Conservation (phyloP, 2,113 vertebrate species). For the Felis catus region DNA sequence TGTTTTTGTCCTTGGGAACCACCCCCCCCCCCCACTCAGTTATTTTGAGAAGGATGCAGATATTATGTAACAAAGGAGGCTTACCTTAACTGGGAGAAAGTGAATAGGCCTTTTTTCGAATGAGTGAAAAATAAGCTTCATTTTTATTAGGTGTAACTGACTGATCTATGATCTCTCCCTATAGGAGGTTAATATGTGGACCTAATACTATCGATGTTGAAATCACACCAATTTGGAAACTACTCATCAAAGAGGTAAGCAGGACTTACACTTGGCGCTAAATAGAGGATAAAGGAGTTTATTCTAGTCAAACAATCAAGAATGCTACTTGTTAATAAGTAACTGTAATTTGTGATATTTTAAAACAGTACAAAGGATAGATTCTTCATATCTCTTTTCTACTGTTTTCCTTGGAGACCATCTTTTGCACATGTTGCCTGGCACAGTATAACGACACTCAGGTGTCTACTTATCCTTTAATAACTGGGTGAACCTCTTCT, state of each 20-base stretch:
- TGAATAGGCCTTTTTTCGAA: not conserved
- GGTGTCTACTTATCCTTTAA: not conserved
- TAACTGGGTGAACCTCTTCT: not conserved
- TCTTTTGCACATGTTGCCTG: not conserved
- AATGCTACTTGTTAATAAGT: not conserved
- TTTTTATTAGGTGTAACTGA: constrained; percentile 28
- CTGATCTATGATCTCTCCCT: constrained; percentile 40
- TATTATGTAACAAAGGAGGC: not conserved
- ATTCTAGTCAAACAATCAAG: not conserved
- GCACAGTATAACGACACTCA: not conserved
- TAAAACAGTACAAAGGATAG: not conserved
- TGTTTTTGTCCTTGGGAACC: not conserved
- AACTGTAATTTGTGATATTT: not conserved
- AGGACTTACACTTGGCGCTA: constrained; percentile 32
- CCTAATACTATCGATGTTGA: constrained; percentile 87
- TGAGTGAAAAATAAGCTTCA: not conserved
- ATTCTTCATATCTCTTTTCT: not conserved
- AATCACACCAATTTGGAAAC: constrained; percentile 88
- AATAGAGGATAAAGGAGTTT: not conserved
- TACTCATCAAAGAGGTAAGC: constrained; percentile 89
- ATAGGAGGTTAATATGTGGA: constrained; percentile 86
- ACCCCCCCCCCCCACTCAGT: fast-evolving
- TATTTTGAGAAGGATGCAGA: not conserved
- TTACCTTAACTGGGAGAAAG: not conserved
- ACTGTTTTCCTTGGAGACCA: not conserved